Percentiles rank a stretch among this genome's conserved stretches.
phyloP scores from a whole-genome alignment of 2,113 vertebrate genomes.

The Chlorodrepanis virens region DNA sequence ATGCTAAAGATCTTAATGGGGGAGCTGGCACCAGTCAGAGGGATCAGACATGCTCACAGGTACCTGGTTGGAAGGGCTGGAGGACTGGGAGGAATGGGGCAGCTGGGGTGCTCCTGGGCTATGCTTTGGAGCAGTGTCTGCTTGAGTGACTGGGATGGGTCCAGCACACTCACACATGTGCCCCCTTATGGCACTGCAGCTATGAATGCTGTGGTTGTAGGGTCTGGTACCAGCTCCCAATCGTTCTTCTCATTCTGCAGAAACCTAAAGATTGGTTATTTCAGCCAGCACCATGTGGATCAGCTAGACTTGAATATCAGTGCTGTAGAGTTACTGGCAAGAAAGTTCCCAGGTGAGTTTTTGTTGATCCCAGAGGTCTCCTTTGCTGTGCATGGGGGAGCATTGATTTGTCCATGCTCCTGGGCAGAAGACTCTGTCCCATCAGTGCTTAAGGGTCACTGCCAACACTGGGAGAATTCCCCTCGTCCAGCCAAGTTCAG shows the following conservation, averaged over 20 bases:
- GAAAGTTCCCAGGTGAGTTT: slow-evolving; percentile 88
- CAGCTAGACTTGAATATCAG: slow-evolving; percentile 95
- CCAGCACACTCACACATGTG: background rate
- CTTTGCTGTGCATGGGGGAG: background rate
- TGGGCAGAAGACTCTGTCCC: background rate
- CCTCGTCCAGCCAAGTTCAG: rapidly evolving
- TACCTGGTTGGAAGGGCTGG: slow-evolving; percentile 33
- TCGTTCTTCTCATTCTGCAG: slow-evolving; percentile 63
- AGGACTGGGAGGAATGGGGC: background rate
- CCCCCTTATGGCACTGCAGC: background rate
- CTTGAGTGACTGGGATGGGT: rapidly evolving
- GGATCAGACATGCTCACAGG: slow-evolving; percentile 92
- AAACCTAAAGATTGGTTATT: slow-evolving; percentile 96
- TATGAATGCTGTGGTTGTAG: rapidly evolving
- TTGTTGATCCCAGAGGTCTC: background rate
- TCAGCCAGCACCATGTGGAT: slow-evolving; percentile 97
- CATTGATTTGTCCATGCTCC: background rate
- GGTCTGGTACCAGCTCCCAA: background rate
- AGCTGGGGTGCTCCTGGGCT: background rate
- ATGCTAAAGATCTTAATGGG: slow-evolving; percentile 95
- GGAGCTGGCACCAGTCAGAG: slow-evolving; percentile 84
- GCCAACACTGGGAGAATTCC: background rate
- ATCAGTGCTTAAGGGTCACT: background rate
- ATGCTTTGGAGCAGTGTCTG: background rate
- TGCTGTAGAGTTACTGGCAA: slow-evolving; percentile 90